Evolutionary conservation across 2,888 invertebrate genomes (phyloP).

Genomic region (Pseudococcus longispinus): DNA sequence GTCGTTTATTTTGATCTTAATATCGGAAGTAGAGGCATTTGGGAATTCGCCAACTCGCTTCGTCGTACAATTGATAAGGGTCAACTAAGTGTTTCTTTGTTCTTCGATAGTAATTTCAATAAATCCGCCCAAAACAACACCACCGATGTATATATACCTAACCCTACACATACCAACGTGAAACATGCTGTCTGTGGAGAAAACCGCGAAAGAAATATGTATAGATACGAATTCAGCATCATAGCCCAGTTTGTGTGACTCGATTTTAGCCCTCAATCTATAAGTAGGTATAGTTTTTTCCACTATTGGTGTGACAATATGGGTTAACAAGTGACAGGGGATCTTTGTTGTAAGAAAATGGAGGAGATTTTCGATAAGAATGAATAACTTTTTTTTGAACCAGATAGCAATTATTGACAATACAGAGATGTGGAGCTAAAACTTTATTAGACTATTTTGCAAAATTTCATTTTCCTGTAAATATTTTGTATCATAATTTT

Average conservation of each 20-base stretch:
- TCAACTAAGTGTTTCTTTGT: constrained; percentile 34
- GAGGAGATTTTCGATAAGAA: too few relatives aligned
- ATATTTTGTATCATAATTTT: too few relatives aligned
- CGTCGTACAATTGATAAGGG: constrained; percentile 27
- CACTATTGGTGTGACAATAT: background rate
- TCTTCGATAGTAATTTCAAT: constrained; percentile 24
- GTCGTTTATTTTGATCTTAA: constrained; percentile 30
- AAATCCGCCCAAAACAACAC: background rate
- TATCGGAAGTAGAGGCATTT: constrained; percentile 31
- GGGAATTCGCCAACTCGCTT: constrained; percentile 21
- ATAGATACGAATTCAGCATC: background rate
- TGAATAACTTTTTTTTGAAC: too few relatives aligned
- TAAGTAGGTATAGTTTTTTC: background rate
- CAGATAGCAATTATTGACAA: too few relatives aligned
- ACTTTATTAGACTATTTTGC: too few relatives aligned
- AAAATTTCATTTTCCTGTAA: too few relatives aligned
- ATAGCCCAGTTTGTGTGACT: background rate
- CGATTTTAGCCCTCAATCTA: background rate
- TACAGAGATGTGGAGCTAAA: too few relatives aligned
- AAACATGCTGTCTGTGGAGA: background rate
- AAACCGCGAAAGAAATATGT: background rate
- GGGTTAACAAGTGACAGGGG: background rate
- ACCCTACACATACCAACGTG: background rate
- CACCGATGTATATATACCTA: background rate
- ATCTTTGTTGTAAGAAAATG: too few relatives aligned